phyloP scores from a whole-genome alignment of 2,888 invertebrate species.

The Bugulina stolonifera region DNA sequence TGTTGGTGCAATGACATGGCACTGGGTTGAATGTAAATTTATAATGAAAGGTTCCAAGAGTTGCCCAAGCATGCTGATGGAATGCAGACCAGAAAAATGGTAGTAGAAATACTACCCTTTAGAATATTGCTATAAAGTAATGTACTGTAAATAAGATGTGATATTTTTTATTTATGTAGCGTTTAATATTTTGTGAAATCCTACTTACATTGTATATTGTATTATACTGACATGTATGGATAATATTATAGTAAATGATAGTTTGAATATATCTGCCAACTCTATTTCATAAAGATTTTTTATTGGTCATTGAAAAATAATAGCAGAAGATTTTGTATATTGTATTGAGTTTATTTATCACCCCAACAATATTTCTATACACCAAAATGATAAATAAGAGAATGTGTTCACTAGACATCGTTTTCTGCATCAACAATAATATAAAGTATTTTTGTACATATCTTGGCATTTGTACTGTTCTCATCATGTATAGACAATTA shows the following conservation, averaged over 20 bases:
- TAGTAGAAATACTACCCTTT: too few species aligned
- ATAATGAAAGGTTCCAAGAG: too few species aligned
- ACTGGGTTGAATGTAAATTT: too few species aligned
- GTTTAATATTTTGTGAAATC: not conserved
- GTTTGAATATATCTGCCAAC: not conserved
- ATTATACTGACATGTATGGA: not conserved
- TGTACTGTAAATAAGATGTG: not conserved
- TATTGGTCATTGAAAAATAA: too few species aligned
- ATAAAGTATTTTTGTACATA: constrained; percentile 18
- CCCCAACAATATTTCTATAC: not conserved
- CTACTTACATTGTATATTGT: not conserved
- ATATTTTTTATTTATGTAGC: not conserved
- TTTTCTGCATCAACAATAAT: too few species aligned
- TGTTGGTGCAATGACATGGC: not conserved
- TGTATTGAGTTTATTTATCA: not conserved
- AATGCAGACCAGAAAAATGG: too few species aligned
- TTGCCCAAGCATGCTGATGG: too few species aligned
- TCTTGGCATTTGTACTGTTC: constrained; percentile 4
- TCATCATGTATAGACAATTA: constrained; percentile 18
- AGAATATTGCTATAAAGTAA: too few species aligned
- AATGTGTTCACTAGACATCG: too few species aligned
- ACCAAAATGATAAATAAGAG: not conserved
- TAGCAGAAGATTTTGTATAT: not conserved
- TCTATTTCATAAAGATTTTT: not conserved
- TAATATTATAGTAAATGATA: not conserved